Conservation (phyloP, 2,797 vertebrate species). For the Anniella stebbinsi region DNA sequence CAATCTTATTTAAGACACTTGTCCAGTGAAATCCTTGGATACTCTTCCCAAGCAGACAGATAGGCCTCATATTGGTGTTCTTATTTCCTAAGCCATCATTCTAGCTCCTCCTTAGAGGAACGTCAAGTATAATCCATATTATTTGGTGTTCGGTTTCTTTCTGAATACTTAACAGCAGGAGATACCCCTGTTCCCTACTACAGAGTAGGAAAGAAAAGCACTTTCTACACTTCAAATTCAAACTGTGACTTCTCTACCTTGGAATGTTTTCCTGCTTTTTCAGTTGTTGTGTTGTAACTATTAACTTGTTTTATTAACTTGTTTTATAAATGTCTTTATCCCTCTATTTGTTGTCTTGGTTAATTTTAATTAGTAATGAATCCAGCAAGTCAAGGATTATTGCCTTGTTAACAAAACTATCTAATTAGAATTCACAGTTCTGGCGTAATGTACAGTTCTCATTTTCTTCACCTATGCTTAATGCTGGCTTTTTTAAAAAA, state of each 20-base stretch:
- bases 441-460: not conserved
- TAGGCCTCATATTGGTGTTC: conserved; percentile 26
- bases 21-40: conserved; percentile 31
- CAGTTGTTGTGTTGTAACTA: conserved; percentile 73
- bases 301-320: conserved; percentile 61
- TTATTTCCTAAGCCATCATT: conserved; percentile 11
- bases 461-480: not conserved
- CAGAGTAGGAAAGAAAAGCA: conserved; percentile 67
- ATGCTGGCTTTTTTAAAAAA: too few species aligned
- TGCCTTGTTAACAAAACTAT: not conserved
- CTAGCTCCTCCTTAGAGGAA: not conserved
- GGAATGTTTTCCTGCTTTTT: conserved; percentile 67
- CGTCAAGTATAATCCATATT: conserved; percentile 18
- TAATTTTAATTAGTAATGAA: conserved; percentile 49
- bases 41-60: conserved; percentile 39
- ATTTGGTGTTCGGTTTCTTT: conserved; percentile 39
- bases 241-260: conserved; percentile 61
- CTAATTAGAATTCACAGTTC: not conserved
- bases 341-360: conserved; percentile 50
- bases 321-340: conserved; percentile 77
- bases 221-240: conserved; percentile 68
- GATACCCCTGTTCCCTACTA: conserved; percentile 40
- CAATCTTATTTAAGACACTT: conserved; percentile 1
- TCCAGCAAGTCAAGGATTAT: not conserved
- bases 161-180: conserved; percentile 24